Percentiles rank a stretch among this genome's conserved stretches.
These are phyloP conservation scores for Alligator sinensis DNA, from an alignment of 2,113 vertebrate genomes.

Conservation along the genomic window DNA sequence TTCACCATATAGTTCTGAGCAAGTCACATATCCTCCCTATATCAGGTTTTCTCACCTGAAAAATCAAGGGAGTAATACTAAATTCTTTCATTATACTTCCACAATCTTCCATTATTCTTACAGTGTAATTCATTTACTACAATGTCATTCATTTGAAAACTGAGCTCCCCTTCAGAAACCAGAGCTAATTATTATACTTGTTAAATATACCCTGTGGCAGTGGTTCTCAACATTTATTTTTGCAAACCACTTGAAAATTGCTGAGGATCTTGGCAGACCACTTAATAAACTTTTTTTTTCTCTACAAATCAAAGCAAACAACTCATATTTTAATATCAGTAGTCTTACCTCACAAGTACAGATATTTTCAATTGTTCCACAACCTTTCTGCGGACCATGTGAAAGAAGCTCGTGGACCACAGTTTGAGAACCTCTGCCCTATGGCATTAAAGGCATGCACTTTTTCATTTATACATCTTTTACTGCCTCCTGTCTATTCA, in stretches of 20 bases:
- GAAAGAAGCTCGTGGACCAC: too few species aligned
- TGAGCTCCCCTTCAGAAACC: not conserved
- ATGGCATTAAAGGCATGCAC: not conserved
- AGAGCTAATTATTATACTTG: not conserved
- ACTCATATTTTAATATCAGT: too few species aligned
- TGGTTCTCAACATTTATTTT: too few species aligned
- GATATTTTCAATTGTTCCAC: too few species aligned
- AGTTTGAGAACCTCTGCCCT: not conserved
- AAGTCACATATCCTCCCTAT: not conserved
- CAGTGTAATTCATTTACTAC: not conserved
- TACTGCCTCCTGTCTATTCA: not conserved
- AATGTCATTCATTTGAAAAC: not conserved
- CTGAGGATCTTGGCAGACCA: too few species aligned
- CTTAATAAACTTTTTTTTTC: too few species aligned
- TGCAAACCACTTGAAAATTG: not conserved
- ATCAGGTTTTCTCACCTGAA: not conserved
- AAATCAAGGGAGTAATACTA: not conserved
- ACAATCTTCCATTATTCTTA: not conserved
- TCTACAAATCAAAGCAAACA: too few species aligned
- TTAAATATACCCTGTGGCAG: not conserved
- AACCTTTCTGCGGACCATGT: too few species aligned
- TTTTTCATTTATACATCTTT: not conserved
- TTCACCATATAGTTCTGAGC: not conserved
- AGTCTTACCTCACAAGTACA: too few species aligned
- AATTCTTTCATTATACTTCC: too few species aligned